Evolutionary conservation across 2,888 invertebrate genomes (phyloP).

Genomic region (Drosophila monieri): DNA sequence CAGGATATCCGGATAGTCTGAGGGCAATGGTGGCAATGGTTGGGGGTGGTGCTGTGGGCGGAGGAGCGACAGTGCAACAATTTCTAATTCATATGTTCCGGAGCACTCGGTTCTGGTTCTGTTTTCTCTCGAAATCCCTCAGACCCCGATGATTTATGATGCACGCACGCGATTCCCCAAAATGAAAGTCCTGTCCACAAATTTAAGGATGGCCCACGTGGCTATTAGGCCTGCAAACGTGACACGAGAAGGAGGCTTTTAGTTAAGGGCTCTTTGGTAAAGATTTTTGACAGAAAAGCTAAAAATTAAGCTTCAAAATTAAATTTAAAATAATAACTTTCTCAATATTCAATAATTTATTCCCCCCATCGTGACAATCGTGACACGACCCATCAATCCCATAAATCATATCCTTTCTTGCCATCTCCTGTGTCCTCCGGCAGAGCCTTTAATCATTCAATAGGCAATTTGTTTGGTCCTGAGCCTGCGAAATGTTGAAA

Average conservation of each 20-base stretch:
- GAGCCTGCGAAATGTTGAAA: constrained; percentile 52
- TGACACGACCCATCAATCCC: constrained; percentile 7
- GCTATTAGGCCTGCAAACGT: background rate
- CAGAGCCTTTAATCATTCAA: constrained; percentile 74
- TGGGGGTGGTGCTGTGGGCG: background rate
- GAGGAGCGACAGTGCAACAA: constrained; percentile 49
- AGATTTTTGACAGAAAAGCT: too few relatives aligned
- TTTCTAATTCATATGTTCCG: constrained; percentile 77
- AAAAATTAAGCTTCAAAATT: too few relatives aligned
- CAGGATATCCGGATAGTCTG: constrained; percentile 12
- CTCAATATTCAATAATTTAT: too few relatives aligned
- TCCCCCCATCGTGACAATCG: background rate
- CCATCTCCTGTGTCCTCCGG: constrained; percentile 6
- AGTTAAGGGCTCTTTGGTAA: too few relatives aligned
- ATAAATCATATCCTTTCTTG: background rate
- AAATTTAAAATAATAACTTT: too few relatives aligned
- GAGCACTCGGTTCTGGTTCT: constrained; percentile 7
- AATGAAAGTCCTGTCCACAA: constrained; percentile 52
- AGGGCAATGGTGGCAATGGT: background rate
- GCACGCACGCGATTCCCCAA: constrained; percentile 63
- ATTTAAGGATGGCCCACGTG: background rate
- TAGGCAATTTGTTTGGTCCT: constrained; percentile 73
- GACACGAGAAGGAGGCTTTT: constrained; percentile 20
- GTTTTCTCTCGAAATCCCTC: constrained; percentile 2
- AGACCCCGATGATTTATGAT: constrained; percentile 67